Base-by-base conservation (phyloP, 1,140 invertebrate genomes). In the Caenorhabditis elegans region DNA sequence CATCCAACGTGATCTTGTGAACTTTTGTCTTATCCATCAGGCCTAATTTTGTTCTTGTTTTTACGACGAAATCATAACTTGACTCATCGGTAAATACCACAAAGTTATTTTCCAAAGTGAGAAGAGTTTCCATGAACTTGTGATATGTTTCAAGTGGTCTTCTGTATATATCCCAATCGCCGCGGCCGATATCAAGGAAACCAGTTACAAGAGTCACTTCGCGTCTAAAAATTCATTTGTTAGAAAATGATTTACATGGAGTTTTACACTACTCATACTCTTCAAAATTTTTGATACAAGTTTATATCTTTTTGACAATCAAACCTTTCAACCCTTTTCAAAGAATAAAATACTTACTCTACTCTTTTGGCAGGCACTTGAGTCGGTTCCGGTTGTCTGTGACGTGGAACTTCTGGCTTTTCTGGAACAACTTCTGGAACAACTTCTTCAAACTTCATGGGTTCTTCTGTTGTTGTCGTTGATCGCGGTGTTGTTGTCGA, bases 21-120 rank as follows among this genome's bases (percentile, higher is more conserved):
- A 88, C 86, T 46, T 87, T 88, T 11, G 87, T 89, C 34, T 78
- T 65, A 15, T 82, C 17, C 34, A 80, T 51, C 51, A 83, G 76
- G 19, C 86, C 88, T n/a, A 87, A 48, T 28, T 75, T 76, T 4
- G 70, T 65, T 28, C 88, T 65, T 13, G 82, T 80, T 39, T 84
- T 78, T 10, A 77, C 46, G 0, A 90, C 88, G 83, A 89, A 90
- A 31, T 87, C 83, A 17, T 79, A 78, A 22, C 84, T 87, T 13
- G 86, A 75, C 11, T 51, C 31, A 70, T 89, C 88, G 24, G 84
- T 82, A 80, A 89, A 90, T 10, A 90, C 79, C 22, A 90, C 84
- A 84, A 89, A 89, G n/a, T 86, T 86, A 36, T 86, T 81, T 31
- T 80, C 83, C 49, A 89, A 55, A 49, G 70, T 53, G 34, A 89